Evolutionary conservation across 2,888 invertebrate genomes (phyloP).

Genomic region (Campoplex capitator): DNA sequence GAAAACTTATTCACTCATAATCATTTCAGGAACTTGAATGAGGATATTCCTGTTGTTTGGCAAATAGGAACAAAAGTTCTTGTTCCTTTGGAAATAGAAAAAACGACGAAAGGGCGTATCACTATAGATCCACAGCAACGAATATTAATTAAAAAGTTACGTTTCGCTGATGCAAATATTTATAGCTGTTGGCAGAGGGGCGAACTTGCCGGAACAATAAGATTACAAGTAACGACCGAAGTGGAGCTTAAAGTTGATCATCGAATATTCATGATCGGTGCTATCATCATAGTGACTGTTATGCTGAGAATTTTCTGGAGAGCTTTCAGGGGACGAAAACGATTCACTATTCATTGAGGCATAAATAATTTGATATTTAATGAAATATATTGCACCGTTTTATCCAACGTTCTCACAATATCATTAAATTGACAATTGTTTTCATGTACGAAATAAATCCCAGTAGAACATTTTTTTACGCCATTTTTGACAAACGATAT

Average conservation of each 20-base stretch:
- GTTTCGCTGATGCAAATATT: slow-evolving; percentile 86
- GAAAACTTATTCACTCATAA: not conserved
- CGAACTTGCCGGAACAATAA: slow-evolving; percentile 87
- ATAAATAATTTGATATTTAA: not conserved
- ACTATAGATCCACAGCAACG: slow-evolving; percentile 86
- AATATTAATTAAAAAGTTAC: slow-evolving; percentile 86
- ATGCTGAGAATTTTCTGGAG: slow-evolving; percentile 84
- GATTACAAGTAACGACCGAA: slow-evolving; percentile 86
- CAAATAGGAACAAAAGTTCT: slow-evolving; percentile 86
- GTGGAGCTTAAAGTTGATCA: slow-evolving; percentile 85
- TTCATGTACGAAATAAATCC: not conserved
- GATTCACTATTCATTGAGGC: slow-evolving; percentile 78
- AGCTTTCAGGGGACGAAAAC: slow-evolving; percentile 84
- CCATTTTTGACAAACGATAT: not conserved
- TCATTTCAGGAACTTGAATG: slow-evolving; percentile 85
- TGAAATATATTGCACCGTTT: not conserved
- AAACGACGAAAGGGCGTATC: slow-evolving; percentile 86
- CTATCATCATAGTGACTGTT: slow-evolving; percentile 82
- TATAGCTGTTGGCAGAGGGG: slow-evolving; percentile 90
- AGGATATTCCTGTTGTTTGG: slow-evolving; percentile 87
- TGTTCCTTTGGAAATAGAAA: slow-evolving; percentile 85
- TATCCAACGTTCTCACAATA: too few relatives aligned
- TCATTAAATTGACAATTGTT: not conserved
- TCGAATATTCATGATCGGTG: slow-evolving; percentile 84
- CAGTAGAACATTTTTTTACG: not conserved